These are phyloP conservation scores for Pristionchus mayeri DNA, from an alignment of 2,888 invertebrate species.

Conservation along the genomic window DNA sequence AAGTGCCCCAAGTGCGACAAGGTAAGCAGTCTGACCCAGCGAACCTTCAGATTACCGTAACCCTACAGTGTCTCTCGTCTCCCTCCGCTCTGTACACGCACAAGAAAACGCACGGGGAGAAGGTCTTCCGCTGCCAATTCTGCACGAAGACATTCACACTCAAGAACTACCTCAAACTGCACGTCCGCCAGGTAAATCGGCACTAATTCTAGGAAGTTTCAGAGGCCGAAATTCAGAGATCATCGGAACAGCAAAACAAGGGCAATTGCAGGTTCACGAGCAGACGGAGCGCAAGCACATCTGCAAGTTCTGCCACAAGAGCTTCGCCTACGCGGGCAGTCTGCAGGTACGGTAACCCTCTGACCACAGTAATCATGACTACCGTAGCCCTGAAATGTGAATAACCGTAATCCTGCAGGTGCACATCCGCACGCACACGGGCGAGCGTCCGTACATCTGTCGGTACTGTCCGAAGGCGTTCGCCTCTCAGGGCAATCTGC, in stretches of 20 bases:
- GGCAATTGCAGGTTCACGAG: slow-evolving; percentile 69
- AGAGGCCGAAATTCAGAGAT: background rate
- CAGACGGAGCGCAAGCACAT: slow-evolving; percentile 73
- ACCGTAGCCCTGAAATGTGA: too few relatives aligned
- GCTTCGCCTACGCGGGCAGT: slow-evolving; percentile 76
- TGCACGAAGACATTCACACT: slow-evolving; percentile 76
- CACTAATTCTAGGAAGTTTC: background rate
- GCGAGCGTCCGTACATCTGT: slow-evolving; percentile 74
- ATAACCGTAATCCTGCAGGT: too few relatives aligned
- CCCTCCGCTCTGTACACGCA: slow-evolving; percentile 76
- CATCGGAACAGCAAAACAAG: background rate
- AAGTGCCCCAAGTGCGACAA: slow-evolving; percentile 76
- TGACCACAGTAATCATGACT: background rate
- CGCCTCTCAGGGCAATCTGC: slow-evolving; percentile 76
- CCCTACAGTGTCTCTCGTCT: slow-evolving; percentile 67
- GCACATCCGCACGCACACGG: slow-evolving; percentile 75
- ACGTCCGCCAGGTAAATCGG: slow-evolving; percentile 67
- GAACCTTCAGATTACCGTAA: background rate
- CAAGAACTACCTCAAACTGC: slow-evolving; percentile 76
- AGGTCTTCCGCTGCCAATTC: slow-evolving; percentile 71
- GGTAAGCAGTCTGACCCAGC: slow-evolving; percentile 18
- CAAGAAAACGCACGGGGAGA: slow-evolving; percentile 76
- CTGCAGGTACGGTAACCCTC: slow-evolving; percentile 62
- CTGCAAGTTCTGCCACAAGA: slow-evolving; percentile 72
- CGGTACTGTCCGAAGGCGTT: slow-evolving; percentile 74